Evolutionary conservation across 2,797 vertebrate species (phyloP).

Genomic region (Orestias chungarensis): DNA sequence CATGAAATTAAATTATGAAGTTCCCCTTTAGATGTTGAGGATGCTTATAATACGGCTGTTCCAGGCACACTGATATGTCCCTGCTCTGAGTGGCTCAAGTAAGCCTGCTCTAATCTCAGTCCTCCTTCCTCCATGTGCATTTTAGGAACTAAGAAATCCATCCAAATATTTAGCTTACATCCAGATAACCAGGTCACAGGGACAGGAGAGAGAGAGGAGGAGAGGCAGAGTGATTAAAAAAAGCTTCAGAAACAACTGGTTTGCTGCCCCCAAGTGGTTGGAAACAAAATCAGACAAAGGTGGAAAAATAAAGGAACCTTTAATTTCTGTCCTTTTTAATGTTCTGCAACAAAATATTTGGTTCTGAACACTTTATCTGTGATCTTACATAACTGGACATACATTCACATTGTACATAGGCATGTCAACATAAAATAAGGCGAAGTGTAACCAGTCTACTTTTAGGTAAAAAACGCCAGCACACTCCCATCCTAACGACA

Average conservation of each 20-base stretch:
- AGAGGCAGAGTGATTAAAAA: neutral
- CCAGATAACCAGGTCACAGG: constrained; percentile 1
- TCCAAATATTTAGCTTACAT: constrained; percentile 8
- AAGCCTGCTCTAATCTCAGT: constrained; percentile 4
- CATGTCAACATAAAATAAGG: too few species aligned
- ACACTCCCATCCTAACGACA: too few species aligned
- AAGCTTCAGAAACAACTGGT: neutral
- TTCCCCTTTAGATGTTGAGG: neutral
- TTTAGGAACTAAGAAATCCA: constrained; percentile 5
- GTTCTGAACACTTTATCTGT: too few species aligned
- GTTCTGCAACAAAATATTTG: too few species aligned
- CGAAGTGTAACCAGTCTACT: too few species aligned
- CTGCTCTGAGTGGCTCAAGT: neutral
- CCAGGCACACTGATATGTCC: neutral
- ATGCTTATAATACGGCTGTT: neutral
- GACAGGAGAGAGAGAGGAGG: neutral
- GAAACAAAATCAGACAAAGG: neutral
- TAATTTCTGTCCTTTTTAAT: too few species aligned
- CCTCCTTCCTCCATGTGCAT: neutral
- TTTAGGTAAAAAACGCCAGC: too few species aligned
- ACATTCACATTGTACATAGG: too few species aligned
- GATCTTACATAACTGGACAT: too few species aligned
- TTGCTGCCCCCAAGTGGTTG: neutral
- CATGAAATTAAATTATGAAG: constrained; percentile 1
- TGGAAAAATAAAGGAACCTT: neutral